Conservation (phyloP, 2,113 vertebrate species). For the Polyodon spathula region DNA sequence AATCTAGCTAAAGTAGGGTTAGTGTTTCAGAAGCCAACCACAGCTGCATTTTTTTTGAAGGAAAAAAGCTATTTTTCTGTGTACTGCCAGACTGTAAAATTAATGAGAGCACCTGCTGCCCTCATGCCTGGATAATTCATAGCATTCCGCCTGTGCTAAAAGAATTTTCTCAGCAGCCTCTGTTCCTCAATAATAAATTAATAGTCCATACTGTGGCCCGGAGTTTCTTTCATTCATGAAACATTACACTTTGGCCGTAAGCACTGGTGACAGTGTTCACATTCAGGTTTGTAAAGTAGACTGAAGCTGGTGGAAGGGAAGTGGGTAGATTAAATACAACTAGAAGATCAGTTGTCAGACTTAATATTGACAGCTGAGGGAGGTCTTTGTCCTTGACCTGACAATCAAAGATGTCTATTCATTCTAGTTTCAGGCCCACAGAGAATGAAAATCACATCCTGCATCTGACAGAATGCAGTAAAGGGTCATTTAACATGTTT, state of each 20-base stretch:
- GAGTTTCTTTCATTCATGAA: constrained; percentile 57
- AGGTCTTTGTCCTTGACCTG: constrained; percentile 46
- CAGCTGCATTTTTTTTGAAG: constrained; percentile 36
- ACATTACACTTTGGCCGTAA: constrained; percentile 51
- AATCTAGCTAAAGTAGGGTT: constrained; percentile 1
- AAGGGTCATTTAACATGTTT: constrained; percentile 7
- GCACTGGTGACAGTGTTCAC: constrained; percentile 44
- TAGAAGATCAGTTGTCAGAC: constrained; percentile 41
- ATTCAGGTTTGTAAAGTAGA: constrained; percentile 42
- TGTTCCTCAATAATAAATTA: constrained; percentile 61
- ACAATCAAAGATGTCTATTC: constrained; percentile 29
- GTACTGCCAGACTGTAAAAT: constrained; percentile 47
- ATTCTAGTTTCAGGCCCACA: constrained; percentile 20
- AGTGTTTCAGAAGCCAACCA: constrained; percentile 4
- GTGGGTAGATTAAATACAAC: constrained; percentile 47
- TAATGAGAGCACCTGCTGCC: constrained; percentile 59
- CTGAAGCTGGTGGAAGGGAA: constrained; percentile 22
- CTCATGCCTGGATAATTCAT: constrained; percentile 55
- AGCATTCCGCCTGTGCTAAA: constrained; percentile 43
- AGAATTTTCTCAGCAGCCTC: constrained; percentile 49
- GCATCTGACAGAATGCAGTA: constrained; percentile 7
- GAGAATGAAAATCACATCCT: constrained; percentile 27
- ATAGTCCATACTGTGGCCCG: constrained; percentile 47
- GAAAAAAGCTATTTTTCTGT: constrained; percentile 40
- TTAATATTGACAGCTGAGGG: constrained; percentile 44